A percentile compares a stretch with the other conserved stretches of the same genome.
phyloP scores from a whole-genome alignment of 2,113 vertebrate species.

The Oenanthe melanoleuca region DNA sequence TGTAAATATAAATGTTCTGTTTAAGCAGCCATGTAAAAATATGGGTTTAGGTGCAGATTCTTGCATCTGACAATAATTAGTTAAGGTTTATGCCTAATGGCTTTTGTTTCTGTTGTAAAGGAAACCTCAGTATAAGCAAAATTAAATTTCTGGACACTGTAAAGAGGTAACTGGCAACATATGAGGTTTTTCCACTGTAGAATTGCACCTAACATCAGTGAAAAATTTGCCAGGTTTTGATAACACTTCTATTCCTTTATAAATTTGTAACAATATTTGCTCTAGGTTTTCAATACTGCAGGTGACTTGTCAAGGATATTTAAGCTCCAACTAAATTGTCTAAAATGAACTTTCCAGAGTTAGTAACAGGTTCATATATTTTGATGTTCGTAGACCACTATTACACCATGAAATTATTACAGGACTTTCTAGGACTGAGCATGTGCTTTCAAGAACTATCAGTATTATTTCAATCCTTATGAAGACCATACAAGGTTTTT shows the following conservation, averaged over 20 bases:
- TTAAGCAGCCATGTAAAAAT: background rate
- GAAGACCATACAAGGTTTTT: background rate
- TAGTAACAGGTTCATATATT: background rate
- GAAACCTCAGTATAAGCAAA: background rate
- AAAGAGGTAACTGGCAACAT: background rate
- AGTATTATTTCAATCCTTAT: background rate
- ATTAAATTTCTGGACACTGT: background rate
- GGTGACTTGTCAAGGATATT: background rate
- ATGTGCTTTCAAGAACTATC: background rate
- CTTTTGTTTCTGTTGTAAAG: background rate
- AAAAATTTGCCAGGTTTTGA: background rate
- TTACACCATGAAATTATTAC: background rate
- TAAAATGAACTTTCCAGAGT: background rate
- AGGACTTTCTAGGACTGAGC: background rate
- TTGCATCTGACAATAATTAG: background rate
- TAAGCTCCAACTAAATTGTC: background rate
- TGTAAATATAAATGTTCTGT: background rate
- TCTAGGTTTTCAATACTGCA: background rate
- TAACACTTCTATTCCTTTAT: background rate
- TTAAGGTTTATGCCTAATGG: background rate
- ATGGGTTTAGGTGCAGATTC: background rate
- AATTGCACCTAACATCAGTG: background rate
- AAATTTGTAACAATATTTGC: background rate
- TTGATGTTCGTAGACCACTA: background rate
- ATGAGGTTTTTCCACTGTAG: fast-evolving